phyloP scores from a whole-genome alignment of 2,888 invertebrate genomes.

The Pasiphila rectangulata region DNA sequence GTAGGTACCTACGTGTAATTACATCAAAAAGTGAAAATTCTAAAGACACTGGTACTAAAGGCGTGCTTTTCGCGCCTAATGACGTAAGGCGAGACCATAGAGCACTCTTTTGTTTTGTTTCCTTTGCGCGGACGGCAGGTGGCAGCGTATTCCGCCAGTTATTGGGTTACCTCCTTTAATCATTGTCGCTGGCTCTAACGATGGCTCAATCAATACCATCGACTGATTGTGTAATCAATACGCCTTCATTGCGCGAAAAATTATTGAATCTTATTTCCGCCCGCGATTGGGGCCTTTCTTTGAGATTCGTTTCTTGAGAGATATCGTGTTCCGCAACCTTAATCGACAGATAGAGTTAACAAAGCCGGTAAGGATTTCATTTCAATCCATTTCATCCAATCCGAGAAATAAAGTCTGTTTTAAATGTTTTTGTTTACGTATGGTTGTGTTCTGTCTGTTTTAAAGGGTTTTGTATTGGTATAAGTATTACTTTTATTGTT shows the following conservation, averaged over 20 bases:
- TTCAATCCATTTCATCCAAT: too few species aligned
- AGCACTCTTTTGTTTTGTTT: conserved; percentile 64
- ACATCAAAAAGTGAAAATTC: conserved; percentile 33
- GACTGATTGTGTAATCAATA: conserved; percentile 65
- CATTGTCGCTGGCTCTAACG: conserved; percentile 55
- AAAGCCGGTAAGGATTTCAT: too few species aligned
- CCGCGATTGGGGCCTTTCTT: conserved; percentile 30
- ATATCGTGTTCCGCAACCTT: conserved; percentile 23
- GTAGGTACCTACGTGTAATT: too few species aligned
- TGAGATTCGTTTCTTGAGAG: conserved; percentile 20
- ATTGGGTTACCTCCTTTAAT: conserved; percentile 76
- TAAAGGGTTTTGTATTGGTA: too few species aligned
- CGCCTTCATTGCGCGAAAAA: conserved; percentile 56
- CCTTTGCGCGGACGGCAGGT: conserved; percentile 34
- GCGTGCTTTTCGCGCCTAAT: conserved; percentile 50
- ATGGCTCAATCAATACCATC: conserved; percentile 52
- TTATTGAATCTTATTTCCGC: conserved; percentile 49
- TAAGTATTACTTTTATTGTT: too few species aligned
- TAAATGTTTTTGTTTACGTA: too few species aligned
- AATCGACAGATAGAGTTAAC: too few species aligned
- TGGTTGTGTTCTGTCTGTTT: too few species aligned
- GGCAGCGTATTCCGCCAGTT: conserved; percentile 48
- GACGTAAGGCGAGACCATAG: conserved; percentile 63
- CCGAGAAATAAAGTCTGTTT: too few species aligned
- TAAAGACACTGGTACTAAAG: too few species aligned